These are phyloP conservation scores for Erebia aethiops DNA, from an alignment of 2,888 invertebrate genomes.

Conservation along the genomic window DNA sequence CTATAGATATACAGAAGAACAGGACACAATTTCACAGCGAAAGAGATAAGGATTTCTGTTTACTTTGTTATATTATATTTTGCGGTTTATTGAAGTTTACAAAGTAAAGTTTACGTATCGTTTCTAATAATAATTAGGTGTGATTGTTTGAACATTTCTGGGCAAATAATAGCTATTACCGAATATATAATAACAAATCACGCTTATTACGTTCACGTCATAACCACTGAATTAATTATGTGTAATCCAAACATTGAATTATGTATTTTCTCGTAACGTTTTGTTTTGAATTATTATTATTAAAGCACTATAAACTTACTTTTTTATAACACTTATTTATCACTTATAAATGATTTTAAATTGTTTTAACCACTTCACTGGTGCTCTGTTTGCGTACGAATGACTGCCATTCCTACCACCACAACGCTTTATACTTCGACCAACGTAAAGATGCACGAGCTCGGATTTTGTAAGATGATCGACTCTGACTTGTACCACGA, in stretches of 20 bases:
- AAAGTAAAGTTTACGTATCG: not conserved
- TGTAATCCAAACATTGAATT: not conserved
- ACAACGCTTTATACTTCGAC: constrained; percentile 78
- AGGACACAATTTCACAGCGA: constrained; percentile 42
- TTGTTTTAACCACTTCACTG: constrained; percentile 70
- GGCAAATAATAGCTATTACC: not conserved
- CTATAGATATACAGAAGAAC: constrained; percentile 24
- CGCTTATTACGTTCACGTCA: constrained; percentile 10
- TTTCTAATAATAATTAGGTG: not conserved
- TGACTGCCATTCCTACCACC: constrained; percentile 72
- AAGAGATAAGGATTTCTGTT: constrained; percentile 25
- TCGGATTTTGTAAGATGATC: constrained; percentile 79
- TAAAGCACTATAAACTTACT: constrained; percentile 60
- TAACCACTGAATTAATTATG: constrained; percentile 1
- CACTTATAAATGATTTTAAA: constrained; percentile 56
- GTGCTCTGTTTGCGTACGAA: constrained; percentile 77
- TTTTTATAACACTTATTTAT: constrained; percentile 59
- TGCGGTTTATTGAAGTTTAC: not conserved
- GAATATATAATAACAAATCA: constrained; percentile 6
- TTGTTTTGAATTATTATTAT: constrained; percentile 33
- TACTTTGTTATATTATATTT: not conserved
- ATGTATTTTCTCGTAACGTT: constrained; percentile 5
- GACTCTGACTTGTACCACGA: constrained; percentile 68
- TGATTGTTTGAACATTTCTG: not conserved
- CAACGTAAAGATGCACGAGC: constrained; percentile 74